Conservation (phyloP, 2,113 vertebrate species). For the Leucoraja erinaceus region DNA sequence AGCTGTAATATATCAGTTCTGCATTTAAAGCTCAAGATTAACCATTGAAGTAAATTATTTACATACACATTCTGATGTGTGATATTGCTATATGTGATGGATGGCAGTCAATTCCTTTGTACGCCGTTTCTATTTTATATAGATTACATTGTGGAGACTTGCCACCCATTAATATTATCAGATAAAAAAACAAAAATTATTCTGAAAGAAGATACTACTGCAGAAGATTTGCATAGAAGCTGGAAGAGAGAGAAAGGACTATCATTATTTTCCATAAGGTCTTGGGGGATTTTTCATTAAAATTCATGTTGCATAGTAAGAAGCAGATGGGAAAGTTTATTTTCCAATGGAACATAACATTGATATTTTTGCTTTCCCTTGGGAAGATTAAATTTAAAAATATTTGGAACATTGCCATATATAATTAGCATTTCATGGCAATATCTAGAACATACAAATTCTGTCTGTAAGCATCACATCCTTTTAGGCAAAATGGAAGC, state of each 20-base stretch:
- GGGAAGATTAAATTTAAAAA: conserved; percentile 43
- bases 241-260: conserved; percentile 19
- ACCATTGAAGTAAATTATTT: conserved; percentile 19
- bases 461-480: neutral
- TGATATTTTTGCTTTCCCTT: conserved; percentile 43
- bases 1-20: neutral
- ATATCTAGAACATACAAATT: conserved; percentile 1
- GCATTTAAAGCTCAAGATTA: conserved; percentile 24
- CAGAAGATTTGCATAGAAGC: neutral
- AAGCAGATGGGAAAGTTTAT: conserved; percentile 44
- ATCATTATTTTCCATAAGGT: conserved; percentile 36
- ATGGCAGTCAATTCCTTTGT: neutral
- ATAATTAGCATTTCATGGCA: conserved; percentile 37
- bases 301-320: conserved; percentile 42
- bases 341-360: conserved; percentile 42
- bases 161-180: neutral
- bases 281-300: conserved; percentile 40
- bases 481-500: conserved; percentile 9
- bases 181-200: neutral
- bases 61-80: conserved; percentile 5
- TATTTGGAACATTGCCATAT: conserved; percentile 40
- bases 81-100: neutral
- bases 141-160: neutral
- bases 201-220: neutral
- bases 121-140: neutral